Evolutionary conservation across 1,140 invertebrate species (phyloP), one percentile per base, ranked within the genome.

Genomic region (Meloidogyne hapla): DNA sequence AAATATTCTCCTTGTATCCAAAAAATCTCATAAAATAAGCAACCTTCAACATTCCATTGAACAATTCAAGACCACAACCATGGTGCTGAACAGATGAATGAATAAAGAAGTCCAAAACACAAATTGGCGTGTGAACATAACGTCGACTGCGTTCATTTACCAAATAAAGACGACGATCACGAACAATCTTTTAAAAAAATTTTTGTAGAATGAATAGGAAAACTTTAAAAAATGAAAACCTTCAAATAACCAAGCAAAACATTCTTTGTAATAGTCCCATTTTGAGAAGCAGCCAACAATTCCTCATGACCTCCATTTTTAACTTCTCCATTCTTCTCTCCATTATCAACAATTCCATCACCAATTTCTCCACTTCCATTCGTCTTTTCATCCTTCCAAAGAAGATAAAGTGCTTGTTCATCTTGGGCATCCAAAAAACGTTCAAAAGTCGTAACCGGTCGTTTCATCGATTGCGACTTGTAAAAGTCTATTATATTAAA

Each of bases 21-120:
- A 87, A 26, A 66, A 74, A 83, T n/a, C n/a, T n/a, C n/a, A n/a
- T n/a, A n/a, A n/a, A n/a, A n/a, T n/a, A n/a, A n/a, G n/a, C n/a
- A 33, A 33, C 91, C 79, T 89, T 84, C 25, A 94, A 84, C 93
- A 94, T 94, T 70, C 91, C 88, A 78, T 94, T 91, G 86, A 93
- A 94, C 0, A 94, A 88, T 73, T 89, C 88, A 78, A 91, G 91
- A 21, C 93, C 93, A 82, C 91, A 90, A 23, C 93, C 93, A 82
- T 90, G 90, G 28, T 93, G 90, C 87, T 94, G 93, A 33, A 90
- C 89, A 0, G 91, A 91, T 84, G 92, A 92, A 81, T 93, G 91
- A 38, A 94, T 90, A 85, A 93, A 95, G 88, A 95, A 94, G 84
- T 95, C 94, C 72, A 94, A 88, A 70, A 94, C 90, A 85, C 93